These are phyloP conservation scores for Rhamnusium bicolor DNA, from an alignment of 2,888 invertebrate species.

Conservation along the genomic window DNA sequence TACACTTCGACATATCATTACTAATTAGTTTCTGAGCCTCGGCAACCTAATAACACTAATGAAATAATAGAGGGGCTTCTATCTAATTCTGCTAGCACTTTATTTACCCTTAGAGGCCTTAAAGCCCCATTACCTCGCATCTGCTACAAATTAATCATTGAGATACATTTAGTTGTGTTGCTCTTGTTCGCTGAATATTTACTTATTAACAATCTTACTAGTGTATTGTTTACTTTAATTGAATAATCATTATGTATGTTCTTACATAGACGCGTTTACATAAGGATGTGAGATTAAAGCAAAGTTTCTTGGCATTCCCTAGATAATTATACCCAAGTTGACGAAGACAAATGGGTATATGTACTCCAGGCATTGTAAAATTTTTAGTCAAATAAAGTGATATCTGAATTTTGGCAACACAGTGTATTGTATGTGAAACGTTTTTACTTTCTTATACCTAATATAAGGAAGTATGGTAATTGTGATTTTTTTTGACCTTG, in stretches of 20 bases:
- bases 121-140: conserved; percentile 30
- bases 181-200: not conserved
- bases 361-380: not conserved
- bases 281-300: not conserved
- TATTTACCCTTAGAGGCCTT: conserved; percentile 40
- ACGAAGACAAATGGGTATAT: not conserved
- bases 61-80: conserved; percentile 44
- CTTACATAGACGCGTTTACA: not conserved
- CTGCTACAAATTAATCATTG: conserved; percentile 24
- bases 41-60: conserved; percentile 38
- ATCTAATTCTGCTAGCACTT: conserved; percentile 39
- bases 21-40: conserved; percentile 31
- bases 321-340: not conserved
- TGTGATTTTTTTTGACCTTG: too few species aligned
- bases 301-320: not conserved
- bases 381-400: not conserved
- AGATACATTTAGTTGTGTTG: not conserved
- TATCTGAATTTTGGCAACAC: too few species aligned
- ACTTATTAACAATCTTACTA: not conserved
- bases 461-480: too few species aligned
- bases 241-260: not conserved
- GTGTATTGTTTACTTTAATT: not conserved
- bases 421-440: too few species aligned
- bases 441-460: too few species aligned
- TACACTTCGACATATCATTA: conserved; percentile 18